Percentiles rank a stretch among this genome's conserved stretches.
phyloP scores from a whole-genome alignment of 2,797 vertebrate species.

The Chaetophractus vellerosus region DNA sequence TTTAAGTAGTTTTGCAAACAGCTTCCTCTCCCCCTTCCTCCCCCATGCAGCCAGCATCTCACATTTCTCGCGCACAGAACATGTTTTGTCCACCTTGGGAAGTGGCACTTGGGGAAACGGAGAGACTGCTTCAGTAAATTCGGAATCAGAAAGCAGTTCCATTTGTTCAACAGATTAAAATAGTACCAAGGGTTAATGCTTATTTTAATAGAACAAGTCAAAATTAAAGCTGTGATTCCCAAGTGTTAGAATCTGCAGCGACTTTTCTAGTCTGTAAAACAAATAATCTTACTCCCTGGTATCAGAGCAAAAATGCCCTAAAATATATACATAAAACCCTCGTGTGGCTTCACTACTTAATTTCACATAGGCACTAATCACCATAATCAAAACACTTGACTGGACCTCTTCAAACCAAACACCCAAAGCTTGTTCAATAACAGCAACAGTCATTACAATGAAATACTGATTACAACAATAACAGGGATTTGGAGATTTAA shows the following conservation, averaged over 20 bases:
- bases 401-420: slow-evolving; percentile 61
- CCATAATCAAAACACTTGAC: background rate
- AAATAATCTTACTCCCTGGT: background rate
- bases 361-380: background rate
- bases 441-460: slow-evolving; percentile 1
- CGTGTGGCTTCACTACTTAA: background rate
- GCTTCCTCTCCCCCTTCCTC: slow-evolving; percentile 65
- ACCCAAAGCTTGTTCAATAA: slow-evolving; percentile 12
- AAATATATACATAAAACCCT: background rate
- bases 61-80: slow-evolving; percentile 76
- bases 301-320: background rate
- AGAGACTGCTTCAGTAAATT: background rate
- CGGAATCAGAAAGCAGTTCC: slow-evolving; percentile 62
- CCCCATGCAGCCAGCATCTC: slow-evolving; percentile 72
- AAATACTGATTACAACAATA: slow-evolving; percentile 34
- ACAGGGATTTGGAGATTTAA: slow-evolving; percentile 14
- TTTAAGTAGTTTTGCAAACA: slow-evolving; percentile 82
- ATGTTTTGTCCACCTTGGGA: slow-evolving; percentile 74
- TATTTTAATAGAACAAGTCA: background rate
- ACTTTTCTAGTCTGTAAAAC: background rate
- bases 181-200: slow-evolving; percentile 49
- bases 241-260: background rate
- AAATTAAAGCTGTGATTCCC: slow-evolving; percentile 32
- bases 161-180: slow-evolving; percentile 69
- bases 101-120: background rate